Evolutionary conservation across 2,113 vertebrate genomes (phyloP), one percentile per base, ranked within the genome.

Genomic region (Poicephalus gulielmi): DNA sequence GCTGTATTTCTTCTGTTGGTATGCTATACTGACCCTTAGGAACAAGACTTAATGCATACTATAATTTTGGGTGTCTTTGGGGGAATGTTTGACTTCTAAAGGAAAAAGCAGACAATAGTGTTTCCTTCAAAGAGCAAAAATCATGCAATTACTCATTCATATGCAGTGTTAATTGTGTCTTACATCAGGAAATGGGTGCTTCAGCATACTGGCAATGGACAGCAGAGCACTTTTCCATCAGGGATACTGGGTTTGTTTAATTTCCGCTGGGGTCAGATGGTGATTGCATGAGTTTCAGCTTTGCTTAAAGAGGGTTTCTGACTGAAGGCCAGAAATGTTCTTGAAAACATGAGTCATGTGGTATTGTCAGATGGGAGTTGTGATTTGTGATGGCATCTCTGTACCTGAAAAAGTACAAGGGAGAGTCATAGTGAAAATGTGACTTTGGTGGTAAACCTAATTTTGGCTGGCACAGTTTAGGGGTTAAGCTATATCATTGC

Each of bases 231-330:
- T 88, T 66, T 64, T 57, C 13, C 10, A 8, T 71, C 39, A n/a
- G 67, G 11, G 22, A 25, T 78, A 30, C 11, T 25, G 20, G 10
- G 3, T 55, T 81, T 83, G 24, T 66, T 93, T 92, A 13, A 47
- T 52, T 94, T 90, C 46, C 27, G 50, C 17, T 70, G 30, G 35
- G 59, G 44, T 3, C 11, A 64, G 23, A 2, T 0, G 0, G 13
- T 1, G 1, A 39, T 20, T 62, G 12, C 7, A 2, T 46, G 43
- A 77, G 18, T 3, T 2, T 14, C 6, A 0, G 7, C 24, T 83
- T 80, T 81, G 16, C 60, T 50, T 67, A 22, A 67, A 50, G 43
- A 77, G 4, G 2, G 9, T 63, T 88, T 92, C 31, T 74, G 76
- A 53, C 23, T 35, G 37, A 90, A 82, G 37, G 27, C 13, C 28